A percentile compares a stretch with the other conserved stretches of the same genome.
Conservation (phyloP, 1,140 invertebrate genomes). For the Hetaerina americana region DNA sequence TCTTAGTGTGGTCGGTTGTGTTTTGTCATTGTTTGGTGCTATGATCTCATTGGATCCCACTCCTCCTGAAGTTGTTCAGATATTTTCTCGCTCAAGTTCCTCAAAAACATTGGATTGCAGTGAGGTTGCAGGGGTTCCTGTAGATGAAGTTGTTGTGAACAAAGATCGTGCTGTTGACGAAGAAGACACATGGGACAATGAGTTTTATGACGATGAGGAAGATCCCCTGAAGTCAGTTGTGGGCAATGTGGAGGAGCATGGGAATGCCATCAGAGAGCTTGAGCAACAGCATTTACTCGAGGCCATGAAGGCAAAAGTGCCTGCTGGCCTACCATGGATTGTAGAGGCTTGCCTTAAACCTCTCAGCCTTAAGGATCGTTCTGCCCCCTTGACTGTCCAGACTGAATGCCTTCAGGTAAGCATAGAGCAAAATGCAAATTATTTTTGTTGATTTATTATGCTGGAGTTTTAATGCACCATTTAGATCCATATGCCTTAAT, state of each 20-base stretch:
- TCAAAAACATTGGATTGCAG: neutral
- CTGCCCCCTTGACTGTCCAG: neutral
- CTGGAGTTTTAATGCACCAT: too few relatives aligned
- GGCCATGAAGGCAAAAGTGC: neutral
- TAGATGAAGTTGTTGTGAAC: neutral
- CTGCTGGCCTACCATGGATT: constrained; percentile 24
- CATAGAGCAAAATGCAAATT: too few relatives aligned
- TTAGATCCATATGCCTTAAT: too few relatives aligned
- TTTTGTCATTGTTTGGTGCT: constrained; percentile 60
- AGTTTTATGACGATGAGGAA: constrained; percentile 23
- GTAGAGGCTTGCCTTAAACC: constrained; percentile 24
- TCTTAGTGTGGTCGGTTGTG: constrained; percentile 57
- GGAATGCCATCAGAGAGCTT: too few relatives aligned
- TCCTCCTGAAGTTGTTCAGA: constrained; percentile 35
- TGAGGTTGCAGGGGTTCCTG: neutral
- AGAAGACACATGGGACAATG: constrained; percentile 22
- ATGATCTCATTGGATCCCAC: constrained; percentile 50
- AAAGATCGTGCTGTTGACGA: constrained; percentile 18
- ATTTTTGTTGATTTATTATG: too few relatives aligned
- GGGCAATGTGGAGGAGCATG: neutral
- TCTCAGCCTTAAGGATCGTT: neutral
- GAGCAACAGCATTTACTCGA: neutral
- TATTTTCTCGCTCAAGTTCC: constrained; percentile 17
- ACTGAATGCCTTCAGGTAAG: neutral
- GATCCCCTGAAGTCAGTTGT: constrained; percentile 15